Evolutionary conservation across 2,888 invertebrate genomes (phyloP).

Genomic region (Drepanosiphum platanoidis): DNA sequence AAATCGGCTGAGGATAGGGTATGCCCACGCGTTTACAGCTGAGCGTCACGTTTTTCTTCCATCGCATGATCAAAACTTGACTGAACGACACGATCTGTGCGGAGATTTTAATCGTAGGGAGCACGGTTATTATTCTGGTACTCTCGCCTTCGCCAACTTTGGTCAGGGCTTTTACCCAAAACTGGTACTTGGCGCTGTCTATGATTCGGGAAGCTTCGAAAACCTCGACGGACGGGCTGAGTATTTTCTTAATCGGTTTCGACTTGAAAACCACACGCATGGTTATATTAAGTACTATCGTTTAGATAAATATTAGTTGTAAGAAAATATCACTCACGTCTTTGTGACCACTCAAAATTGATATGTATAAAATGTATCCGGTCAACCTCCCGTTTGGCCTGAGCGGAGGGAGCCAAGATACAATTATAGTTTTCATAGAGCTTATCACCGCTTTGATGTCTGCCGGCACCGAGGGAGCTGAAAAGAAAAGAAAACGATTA

Average conservation of each 20-base stretch:
- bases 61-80: conserved; percentile 79
- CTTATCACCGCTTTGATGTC: conserved; percentile 91
- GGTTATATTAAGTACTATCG: too few species aligned
- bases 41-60: conserved; percentile 86
- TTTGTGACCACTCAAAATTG: conserved; percentile 80
- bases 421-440: conserved; percentile 83
- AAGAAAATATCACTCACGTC: conserved; percentile 69
- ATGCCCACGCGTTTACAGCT: conserved; percentile 87
- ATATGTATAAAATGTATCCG: conserved; percentile 86
- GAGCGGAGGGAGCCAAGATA: conserved; percentile 89
- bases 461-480: conserved; percentile 89
- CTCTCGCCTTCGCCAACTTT: conserved; percentile 85
- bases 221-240: conserved; percentile 76
- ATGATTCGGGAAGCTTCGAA: conserved; percentile 79
- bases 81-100: conserved; percentile 91
- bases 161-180: conserved; percentile 80
- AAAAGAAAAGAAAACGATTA: conserved; percentile 64
- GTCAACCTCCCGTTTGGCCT: conserved; percentile 85
- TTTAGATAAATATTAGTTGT: background rate
- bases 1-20: conserved; percentile 79
- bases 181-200: conserved; percentile 79
- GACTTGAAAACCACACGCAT: conserved; percentile 68
- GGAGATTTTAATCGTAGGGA: conserved; percentile 80
- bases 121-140: conserved; percentile 80
- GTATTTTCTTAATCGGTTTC: conserved; percentile 79